These are phyloP conservation scores for Sternotherus odoratus DNA, from an alignment of 2,797 vertebrate species.

Conservation along the genomic window DNA sequence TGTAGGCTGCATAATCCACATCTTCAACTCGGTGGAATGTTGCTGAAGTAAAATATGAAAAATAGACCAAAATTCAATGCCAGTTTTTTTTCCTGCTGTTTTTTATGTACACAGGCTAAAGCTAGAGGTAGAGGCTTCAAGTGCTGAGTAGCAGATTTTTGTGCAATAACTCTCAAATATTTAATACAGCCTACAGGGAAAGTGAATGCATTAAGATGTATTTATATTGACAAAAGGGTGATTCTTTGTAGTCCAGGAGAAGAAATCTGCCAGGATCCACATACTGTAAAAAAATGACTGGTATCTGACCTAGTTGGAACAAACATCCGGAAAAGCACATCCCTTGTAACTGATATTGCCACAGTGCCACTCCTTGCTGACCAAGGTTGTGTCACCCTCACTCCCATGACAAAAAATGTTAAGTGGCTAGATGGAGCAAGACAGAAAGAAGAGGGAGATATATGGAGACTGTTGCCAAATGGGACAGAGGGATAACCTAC, in stretches of 20 bases:
- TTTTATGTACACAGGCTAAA: background rate
- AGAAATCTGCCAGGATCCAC: slow-evolving; percentile 29
- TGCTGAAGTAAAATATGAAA: slow-evolving; percentile 26
- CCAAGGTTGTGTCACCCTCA: background rate
- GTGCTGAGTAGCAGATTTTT: slow-evolving; percentile 29
- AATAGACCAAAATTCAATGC: background rate
- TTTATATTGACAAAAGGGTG: slow-evolving; percentile 65
- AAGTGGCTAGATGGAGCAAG: background rate
- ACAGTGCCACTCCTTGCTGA: background rate
- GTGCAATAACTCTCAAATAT: slow-evolving; percentile 39
- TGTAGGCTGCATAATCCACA: background rate
- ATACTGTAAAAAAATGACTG: slow-evolving; percentile 14
- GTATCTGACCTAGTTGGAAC: slow-evolving; percentile 51
- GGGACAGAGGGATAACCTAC: background rate
- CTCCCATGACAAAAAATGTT: background rate
- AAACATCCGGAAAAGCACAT: background rate
- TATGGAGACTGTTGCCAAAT: background rate
- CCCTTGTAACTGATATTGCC: background rate
- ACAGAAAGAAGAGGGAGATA: background rate
- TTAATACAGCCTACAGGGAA: slow-evolving; percentile 23
- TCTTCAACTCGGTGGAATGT: slow-evolving; percentile 7
- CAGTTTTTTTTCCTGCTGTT: background rate
- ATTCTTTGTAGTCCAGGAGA: slow-evolving; percentile 56
- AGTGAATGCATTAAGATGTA: slow-evolving; percentile 42
- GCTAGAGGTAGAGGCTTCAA: background rate